These are phyloP conservation scores for Diaprepes abbreviatus DNA, from an alignment of 2,888 invertebrate genomes.

Conservation along the genomic window DNA sequence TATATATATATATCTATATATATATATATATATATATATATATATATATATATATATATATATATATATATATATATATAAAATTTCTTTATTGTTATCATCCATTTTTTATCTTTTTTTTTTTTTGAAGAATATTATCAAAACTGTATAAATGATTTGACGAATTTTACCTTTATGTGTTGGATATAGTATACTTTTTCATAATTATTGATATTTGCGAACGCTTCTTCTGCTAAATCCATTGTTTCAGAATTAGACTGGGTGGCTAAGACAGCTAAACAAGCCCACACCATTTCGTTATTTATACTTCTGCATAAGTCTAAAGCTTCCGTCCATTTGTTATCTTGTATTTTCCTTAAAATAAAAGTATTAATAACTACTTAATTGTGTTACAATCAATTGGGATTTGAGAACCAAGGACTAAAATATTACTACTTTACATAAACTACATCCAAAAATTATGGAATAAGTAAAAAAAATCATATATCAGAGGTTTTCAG, in stretches of 20 bases:
- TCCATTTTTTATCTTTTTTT: no score
- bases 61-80: neutral
- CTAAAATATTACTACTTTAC: no score
- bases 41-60: neutral
- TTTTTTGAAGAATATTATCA: no score
- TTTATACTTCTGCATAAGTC: slow-evolving; percentile 64
- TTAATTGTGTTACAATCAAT: no score
- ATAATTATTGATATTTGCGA: slow-evolving; percentile 88
- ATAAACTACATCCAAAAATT: no score
- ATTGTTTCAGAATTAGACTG: slow-evolving; percentile 81
- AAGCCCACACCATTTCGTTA: slow-evolving; percentile 89
- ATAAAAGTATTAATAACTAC: no score
- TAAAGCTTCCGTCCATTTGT: slow-evolving; percentile 76
- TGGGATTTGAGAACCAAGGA: no score
- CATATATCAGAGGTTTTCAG: no score
- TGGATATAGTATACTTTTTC: slow-evolving; percentile 91
- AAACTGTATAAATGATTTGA: no score
- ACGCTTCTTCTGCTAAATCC: slow-evolving; percentile 94
- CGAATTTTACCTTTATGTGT: slow-evolving; percentile 73
- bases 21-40: slow-evolving; percentile 27
- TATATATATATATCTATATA: no score
- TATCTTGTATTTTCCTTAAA: slow-evolving; percentile 76
- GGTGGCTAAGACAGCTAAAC: slow-evolving; percentile 91
- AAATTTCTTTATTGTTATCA: no score
- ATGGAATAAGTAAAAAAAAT: no score